Evolutionary conservation across 2,888 invertebrate species (phyloP), one percentile per base, ranked within the genome.

Genomic region (Prosopocoilus inquinatus): DNA sequence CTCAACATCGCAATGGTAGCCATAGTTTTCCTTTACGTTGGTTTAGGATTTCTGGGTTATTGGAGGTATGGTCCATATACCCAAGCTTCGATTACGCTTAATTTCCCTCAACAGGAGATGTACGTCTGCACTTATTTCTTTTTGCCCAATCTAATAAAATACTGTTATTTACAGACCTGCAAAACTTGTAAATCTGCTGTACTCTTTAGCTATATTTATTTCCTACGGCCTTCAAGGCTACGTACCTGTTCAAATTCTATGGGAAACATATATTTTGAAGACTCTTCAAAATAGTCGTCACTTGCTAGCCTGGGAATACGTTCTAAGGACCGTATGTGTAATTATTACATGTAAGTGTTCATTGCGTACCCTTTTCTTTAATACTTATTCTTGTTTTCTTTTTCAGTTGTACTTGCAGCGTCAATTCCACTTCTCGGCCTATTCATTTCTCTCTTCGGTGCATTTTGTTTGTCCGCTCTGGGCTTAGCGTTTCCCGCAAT

Each of bases 161-260:
- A 33, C 39, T 47, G 11, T 48, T 32, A 35, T 36, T 70, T 73
- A 34, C 70, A 88, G 88, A 53, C 80, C 87, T 71, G 85, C 88
- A 1, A 85, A 86, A 70, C 76, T 78, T 7, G 83, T 87, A 1
- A 84, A 84, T 66, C 66, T 84, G 1, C 78, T 85, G 64, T 84
- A 88, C 59, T 84, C 87, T 0, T 58, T 85, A 1, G 86, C 88
- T 2, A 89, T 95, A 60, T 90, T 89, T 68, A 84, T 94, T 52
- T 88, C 92, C 0, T 93, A 91, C 71, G 91, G 90, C 1, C 81
- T 96, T 2, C 94, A 95, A 79, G 90, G 92, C 66, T 95, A 91
- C 75, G 94, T 95, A 2, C 93, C 94, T 0, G 86, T 94, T 62
- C 85, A 86, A 61, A 90, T 94, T 48, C 78, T 93, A 15, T 91